Percentiles rank a stretch among this genome's conserved stretches.
phyloP scores from a whole-genome alignment of 2,888 invertebrate genomes.

The Synanthedon vespiformis region DNA sequence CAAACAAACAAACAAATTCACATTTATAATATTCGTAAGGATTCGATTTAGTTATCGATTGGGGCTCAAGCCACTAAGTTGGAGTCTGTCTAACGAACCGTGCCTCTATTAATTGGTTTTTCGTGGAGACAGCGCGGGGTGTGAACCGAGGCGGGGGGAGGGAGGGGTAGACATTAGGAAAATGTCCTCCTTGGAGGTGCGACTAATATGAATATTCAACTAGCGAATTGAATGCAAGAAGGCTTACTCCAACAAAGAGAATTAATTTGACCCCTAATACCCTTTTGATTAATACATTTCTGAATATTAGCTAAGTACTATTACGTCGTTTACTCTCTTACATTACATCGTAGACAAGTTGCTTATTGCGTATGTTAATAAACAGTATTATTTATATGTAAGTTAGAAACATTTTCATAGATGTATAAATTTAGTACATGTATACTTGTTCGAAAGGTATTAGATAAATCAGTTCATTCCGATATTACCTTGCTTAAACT shows the following conservation, averaged over 20 bases:
- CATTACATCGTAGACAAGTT: too few relatives aligned
- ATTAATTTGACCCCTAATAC: slow-evolving; percentile 24
- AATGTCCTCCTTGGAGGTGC: slow-evolving; percentile 18
- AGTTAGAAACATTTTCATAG: too few relatives aligned
- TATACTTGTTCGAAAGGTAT: too few relatives aligned
- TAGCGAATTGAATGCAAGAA: slow-evolving; percentile 27
- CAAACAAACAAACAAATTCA: too few relatives aligned
- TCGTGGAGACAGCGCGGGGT: slow-evolving; percentile 13
- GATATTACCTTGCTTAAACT: too few relatives aligned
- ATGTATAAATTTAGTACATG: too few relatives aligned
- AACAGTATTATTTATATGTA: too few relatives aligned
- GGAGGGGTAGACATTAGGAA: slow-evolving; percentile 17
- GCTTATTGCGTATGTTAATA: too few relatives aligned
- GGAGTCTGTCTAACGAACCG: slow-evolving; percentile 41
- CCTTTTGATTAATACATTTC: slow-evolving; percentile 19
- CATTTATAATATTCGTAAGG: too few relatives aligned
- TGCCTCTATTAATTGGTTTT: slow-evolving; percentile 54
- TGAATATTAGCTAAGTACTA: neutral
- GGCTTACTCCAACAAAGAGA: slow-evolving; percentile 24
- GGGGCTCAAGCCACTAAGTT: slow-evolving; percentile 41
- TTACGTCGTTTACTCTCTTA: neutral
- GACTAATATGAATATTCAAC: slow-evolving; percentile 49
- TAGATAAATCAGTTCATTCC: too few relatives aligned
- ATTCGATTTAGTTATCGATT: too few relatives aligned
- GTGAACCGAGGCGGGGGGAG: slow-evolving; percentile 2